Evolutionary conservation across 2,113 vertebrate species (phyloP).

Genomic region (Hyperopisus bebe): DNA sequence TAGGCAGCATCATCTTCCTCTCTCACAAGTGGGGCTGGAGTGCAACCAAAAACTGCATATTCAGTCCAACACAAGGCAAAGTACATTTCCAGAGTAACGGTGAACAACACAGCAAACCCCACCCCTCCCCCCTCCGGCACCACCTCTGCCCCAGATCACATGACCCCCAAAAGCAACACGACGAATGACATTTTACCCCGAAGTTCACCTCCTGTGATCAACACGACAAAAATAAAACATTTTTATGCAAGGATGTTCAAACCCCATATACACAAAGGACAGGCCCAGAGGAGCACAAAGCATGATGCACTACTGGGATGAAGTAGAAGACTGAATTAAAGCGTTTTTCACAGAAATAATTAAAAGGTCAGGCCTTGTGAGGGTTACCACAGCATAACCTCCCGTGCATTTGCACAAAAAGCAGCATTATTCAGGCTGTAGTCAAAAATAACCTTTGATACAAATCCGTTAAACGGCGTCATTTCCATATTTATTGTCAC

Average conservation of each 20-base stretch:
- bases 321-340: background rate
- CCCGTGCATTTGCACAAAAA: background rate
- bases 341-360: background rate
- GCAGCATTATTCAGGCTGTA: background rate
- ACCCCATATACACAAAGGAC: background rate
- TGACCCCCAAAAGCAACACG: background rate
- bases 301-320: background rate
- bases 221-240: background rate
- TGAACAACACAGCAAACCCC: background rate
- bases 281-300: background rate
- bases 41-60: background rate
- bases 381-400: background rate
- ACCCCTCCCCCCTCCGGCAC: background rate
- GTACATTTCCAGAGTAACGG: background rate
- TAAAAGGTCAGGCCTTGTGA: background rate
- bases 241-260: background rate
- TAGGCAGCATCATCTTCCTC: background rate
- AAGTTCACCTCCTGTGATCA: background rate
- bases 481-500: background rate
- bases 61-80: background rate
- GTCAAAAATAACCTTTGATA: conserved; percentile 6
- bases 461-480: background rate
- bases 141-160: background rate
- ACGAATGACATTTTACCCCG: background rate
- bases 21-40: background rate